Base-by-base conservation (phyloP, 2,797 vertebrate genomes). In the Pyrrhura leucotis region DNA sequence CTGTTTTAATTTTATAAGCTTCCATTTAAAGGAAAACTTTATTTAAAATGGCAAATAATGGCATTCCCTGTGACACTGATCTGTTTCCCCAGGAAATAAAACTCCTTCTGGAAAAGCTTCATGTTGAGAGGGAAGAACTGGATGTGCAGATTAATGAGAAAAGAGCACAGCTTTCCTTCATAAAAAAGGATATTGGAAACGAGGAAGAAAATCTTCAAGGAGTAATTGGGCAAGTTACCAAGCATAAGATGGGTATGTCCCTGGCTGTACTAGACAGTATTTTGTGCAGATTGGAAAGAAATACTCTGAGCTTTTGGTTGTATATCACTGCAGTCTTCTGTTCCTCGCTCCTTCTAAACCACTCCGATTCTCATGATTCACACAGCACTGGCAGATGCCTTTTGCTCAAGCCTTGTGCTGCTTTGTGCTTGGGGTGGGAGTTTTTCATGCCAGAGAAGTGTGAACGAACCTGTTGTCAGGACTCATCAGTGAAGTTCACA, bases 51-150 rank as follows among this genome's bases (percentile, higher is more conserved):
- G 33, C 19, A 65, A 39, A 42, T 48, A 75, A 31, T 47, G 29
- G 5, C 22, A 44, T 81, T 66, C 17, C 19, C 85, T 69, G 20
- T 68, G 58, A 84, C 14, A 14, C 28, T 85, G 81, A n/a, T 54
- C 4, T 6, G 35, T 93, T 93, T 74, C 44, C 61, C 69, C 86
- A 99, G 99, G 98, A 98, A 95, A 93, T 98, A 72, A 98, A 97
- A 76, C 93, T 82, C 23, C 92, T 98, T 88, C 82, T 98, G 65
- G 98, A 98, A 91, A 96, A 98, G 69, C 97, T 99, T 87, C 96
- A 94, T 77, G 88, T 89, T 92, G 98, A 98, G 94, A 98, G 97
- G 94, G 97, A 98, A 94, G 98, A 98, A 84, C 95, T 99, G 88
- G 98, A 97, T 63, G 96, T 96, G 31, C 98, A 98, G 72, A 90